These are phyloP conservation scores for Brevimyrus niger DNA, from an alignment of 2,113 vertebrate species.

Conservation along the genomic window DNA sequence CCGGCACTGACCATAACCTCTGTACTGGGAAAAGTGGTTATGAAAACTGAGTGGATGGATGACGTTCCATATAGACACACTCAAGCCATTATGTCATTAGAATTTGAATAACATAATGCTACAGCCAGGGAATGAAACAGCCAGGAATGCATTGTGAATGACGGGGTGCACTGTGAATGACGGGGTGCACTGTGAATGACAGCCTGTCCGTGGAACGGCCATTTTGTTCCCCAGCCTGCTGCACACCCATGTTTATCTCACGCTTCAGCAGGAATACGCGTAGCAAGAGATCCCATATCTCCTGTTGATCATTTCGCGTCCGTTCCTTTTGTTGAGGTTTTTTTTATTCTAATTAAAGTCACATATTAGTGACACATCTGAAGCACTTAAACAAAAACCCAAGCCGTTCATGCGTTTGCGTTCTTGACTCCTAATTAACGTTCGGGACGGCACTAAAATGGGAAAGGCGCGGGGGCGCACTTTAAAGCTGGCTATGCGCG, in stretches of 20 bases:
- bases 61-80: background rate
- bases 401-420: background rate
- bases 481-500: conserved; percentile 12
- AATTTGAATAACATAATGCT: background rate
- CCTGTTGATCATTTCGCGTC: background rate
- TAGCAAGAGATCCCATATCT: background rate
- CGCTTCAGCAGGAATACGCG: background rate
- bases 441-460: background rate
- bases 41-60: background rate
- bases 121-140: background rate
- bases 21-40: background rate
- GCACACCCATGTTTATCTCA: background rate
- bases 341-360: background rate
- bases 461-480: background rate
- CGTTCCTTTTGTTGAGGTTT: background rate
- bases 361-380: conserved; percentile 1
- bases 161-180: background rate
- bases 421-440: conserved; percentile 1
- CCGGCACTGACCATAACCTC: background rate
- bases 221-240: background rate
- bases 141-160: background rate
- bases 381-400: background rate
- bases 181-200: background rate
- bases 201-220: background rate
- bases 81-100: background rate